Evolutionary conservation across 2,797 vertebrate species (phyloP), one percentile per base, ranked within the genome.

Genomic region (Schizopygopsis malacanthus): DNA sequence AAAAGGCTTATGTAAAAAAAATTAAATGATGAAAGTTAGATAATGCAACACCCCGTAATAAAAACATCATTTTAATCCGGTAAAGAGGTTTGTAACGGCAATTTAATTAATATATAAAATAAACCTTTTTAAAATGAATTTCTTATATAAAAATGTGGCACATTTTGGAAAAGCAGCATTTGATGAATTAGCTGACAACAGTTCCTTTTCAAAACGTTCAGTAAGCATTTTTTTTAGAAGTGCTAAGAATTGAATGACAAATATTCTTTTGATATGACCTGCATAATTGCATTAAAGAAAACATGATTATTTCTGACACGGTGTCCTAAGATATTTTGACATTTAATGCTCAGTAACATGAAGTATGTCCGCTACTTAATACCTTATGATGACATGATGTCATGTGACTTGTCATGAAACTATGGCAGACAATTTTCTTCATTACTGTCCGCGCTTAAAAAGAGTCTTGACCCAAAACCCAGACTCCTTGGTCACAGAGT

Each of bases 111-210:
- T 69, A 84, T 73, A 81, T 33, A 80, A 83, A 76, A 47, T 20
- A 18, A 83, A 67, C 79, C 1, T 1, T 45, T 79, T 75, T 76
- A n/a, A 10, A 71, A 37, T 67, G 61, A 70, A 65, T 79, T 71
- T 80, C 59, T 82, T 54, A 63, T 83, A 85, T 61, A 87, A 89
- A 89, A 88, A 85, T 82, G 84, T 90, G 85, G 83, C 90, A 90
- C 77, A 86, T 89, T 90, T 75, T 89, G 88, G 86, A 87, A 89
- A 87, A 91, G 73, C 88, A 89, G 88, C 83, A 45, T 86, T 82
- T 72, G 86, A 61, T 70, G n/a, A 78, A 52, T 56, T 61, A 79
- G 84, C 37, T 16, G 25, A 69, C 43, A 85, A 71, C 33, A n/a
- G 25, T 61, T 61, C 4, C 25, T 80, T 79, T n/a, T 56, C 50